Evolutionary conservation across 2,113 vertebrate genomes (phyloP).

Genomic region (Ibidorhyncha struthersii): DNA sequence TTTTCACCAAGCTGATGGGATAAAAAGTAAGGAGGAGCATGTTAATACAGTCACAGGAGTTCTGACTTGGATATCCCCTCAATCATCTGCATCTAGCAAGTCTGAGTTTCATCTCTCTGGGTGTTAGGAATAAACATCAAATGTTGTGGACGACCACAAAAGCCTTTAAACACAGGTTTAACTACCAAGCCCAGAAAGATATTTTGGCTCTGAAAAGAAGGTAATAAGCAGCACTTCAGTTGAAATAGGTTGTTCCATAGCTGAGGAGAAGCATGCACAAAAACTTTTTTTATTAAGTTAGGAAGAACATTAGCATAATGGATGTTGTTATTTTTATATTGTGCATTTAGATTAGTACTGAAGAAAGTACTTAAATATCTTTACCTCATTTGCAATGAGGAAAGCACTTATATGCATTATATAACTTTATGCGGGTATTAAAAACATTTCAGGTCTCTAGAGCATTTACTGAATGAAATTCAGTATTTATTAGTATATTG

Average conservation of each 20-base stretch:
- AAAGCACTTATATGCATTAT: not conserved
- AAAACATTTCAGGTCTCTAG: not conserved
- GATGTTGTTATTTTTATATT: not conserved
- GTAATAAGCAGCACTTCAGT: conserved; percentile 5
- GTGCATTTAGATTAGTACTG: not conserved
- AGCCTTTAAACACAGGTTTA: not conserved
- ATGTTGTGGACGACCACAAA: not conserved
- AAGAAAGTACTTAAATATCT: conserved; percentile 22
- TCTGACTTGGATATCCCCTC: not conserved
- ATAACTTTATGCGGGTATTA: not conserved
- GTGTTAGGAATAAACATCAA: conserved; percentile 16
- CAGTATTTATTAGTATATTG: not conserved
- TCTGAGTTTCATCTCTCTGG: not conserved
- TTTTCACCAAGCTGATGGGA: not conserved
- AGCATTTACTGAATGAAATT: conserved; percentile 7
- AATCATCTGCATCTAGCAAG: not conserved
- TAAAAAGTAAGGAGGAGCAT: not conserved
- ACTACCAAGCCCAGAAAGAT: not conserved
- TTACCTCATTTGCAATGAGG: not conserved
- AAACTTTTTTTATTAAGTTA: not conserved
- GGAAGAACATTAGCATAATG: not conserved
- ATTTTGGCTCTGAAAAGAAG: not conserved
- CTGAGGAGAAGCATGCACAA: not conserved
- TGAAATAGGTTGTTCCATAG: not conserved
- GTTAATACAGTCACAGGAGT: not conserved